Conservation (phyloP, 2,888 invertebrate genomes). For the Tetranychus piercei region DNA sequence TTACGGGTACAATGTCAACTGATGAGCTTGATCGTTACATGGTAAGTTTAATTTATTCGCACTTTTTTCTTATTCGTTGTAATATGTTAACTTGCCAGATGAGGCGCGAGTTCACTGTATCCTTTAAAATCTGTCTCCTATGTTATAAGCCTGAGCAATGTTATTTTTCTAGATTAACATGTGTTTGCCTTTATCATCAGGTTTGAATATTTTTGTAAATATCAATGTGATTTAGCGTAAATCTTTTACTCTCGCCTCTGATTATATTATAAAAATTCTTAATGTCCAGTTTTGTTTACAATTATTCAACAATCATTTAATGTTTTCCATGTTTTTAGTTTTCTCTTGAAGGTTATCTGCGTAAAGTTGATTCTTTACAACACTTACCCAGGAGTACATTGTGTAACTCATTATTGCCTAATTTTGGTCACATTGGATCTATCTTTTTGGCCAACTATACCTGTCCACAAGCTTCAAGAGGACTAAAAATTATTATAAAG, state of each 20-base stretch:
- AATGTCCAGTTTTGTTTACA: not conserved
- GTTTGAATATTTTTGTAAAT: too few species aligned
- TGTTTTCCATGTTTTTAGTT: not conserved
- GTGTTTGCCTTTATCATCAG: too few species aligned
- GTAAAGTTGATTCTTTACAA: not conserved
- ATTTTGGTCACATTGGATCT: not conserved
- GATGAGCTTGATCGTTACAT: not conserved
- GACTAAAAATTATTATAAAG: not conserved
- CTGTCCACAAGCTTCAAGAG: not conserved
- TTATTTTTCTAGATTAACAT: too few species aligned
- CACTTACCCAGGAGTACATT: not conserved
- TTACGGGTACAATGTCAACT: not conserved
- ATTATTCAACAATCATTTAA: not conserved
- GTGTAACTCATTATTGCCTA: not conserved
- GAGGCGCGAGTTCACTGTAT: not conserved
- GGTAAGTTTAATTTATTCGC: not conserved
- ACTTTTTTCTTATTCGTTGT: not conserved
- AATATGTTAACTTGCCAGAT: not conserved
- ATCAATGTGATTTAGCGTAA: too few species aligned
- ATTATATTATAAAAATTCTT: not conserved
- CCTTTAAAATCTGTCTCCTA: too few species aligned
- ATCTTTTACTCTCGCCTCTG: too few species aligned
- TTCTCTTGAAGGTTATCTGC: not conserved
- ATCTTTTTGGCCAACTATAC: not conserved
- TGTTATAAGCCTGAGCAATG: too few species aligned